Base-by-base conservation (phyloP, 2,888 invertebrate genomes). In the Diplolepis rosae region DNA sequence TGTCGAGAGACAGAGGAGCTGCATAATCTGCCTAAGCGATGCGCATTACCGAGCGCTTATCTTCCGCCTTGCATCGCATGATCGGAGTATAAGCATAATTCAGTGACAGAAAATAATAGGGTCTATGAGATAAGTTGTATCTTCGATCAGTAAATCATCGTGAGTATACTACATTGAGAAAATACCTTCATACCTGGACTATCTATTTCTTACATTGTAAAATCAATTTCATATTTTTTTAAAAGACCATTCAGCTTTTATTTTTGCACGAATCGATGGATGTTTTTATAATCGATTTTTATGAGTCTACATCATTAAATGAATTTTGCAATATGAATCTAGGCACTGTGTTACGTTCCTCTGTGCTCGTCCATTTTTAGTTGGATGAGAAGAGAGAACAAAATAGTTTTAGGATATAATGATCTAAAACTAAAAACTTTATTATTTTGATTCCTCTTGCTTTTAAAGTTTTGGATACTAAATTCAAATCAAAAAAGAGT, bases 51-150 rank as follows among this genome's bases (percentile, higher is more conserved):
- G n/a, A 61, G n/a, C 39, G 27, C 22, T 32, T 54, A 48, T 67
- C 69, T 71, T 73, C 69, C 54, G 48, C 68, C 69, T 79, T 35
- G 28, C 65, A 69, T 80, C 24, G 24, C 56, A 15, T 51, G 48
- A 73, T 48, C 51, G 24, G n/a, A 15, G 32, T 27, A 32, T n/a
- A 32, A 13, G 22, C 13, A 61, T 39, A 24, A 39, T 39, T 39
- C 39, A 61, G 39, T 61, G 39, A 61, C n/a, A n/a, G 18, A 61
- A 39, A 39, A 13, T 61, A 61, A 61, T 35, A 7, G 13, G 1
- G 3, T 13, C 11, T 22, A 2, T 1, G 7, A 39, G 1, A 6
- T 52, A n/a, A 52, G 0, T 52, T 28, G 9, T 48, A 22, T 18
- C 15, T 48, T 48, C 11, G 22, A 48, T 22, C 18, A 48, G 22